Conservation (phyloP, 1,140 invertebrate genomes). For the Belonocnema kinseyi region DNA sequence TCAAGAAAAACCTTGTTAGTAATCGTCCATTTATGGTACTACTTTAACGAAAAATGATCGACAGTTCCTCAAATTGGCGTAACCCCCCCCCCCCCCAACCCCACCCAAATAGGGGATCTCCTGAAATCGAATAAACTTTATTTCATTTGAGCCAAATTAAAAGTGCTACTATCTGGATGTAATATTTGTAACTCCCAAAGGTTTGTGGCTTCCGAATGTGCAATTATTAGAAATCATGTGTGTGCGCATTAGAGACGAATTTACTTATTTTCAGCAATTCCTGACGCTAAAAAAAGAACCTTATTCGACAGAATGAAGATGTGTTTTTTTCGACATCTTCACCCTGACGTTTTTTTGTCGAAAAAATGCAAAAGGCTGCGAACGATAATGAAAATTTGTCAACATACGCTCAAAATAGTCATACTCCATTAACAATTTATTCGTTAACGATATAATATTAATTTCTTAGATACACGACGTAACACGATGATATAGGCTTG, state of each 20-base stretch:
- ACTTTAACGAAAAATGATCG: too few species aligned
- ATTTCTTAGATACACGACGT: slow-evolving; percentile 66
- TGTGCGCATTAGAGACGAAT: neutral
- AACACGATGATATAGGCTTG: slow-evolving; percentile 76
- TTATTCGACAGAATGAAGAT: neutral
- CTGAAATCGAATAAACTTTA: too few species aligned
- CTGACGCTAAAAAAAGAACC: neutral
- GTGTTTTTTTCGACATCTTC: neutral
- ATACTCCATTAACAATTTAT: slow-evolving; percentile 67
- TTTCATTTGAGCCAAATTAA: too few species aligned
- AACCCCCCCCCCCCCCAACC: too few species aligned
- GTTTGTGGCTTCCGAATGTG: neutral
- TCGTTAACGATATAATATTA: slow-evolving; percentile 70
- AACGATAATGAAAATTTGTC: slow-evolving; percentile 10
- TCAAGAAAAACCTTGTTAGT: too few species aligned
- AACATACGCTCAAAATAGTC: slow-evolving; percentile 49
- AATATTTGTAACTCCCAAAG: neutral
- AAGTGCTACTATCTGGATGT: too few species aligned
- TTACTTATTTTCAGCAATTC: neutral
- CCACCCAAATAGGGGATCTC: too few species aligned
- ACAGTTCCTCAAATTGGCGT: too few species aligned
- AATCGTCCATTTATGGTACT: too few species aligned
- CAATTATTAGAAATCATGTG: neutral
- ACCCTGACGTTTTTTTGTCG: too few species aligned
- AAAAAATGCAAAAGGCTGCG: neutral